Evolutionary conservation across 2,888 invertebrate genomes (phyloP).

Genomic region (Yponomeuta cagnagella): DNA sequence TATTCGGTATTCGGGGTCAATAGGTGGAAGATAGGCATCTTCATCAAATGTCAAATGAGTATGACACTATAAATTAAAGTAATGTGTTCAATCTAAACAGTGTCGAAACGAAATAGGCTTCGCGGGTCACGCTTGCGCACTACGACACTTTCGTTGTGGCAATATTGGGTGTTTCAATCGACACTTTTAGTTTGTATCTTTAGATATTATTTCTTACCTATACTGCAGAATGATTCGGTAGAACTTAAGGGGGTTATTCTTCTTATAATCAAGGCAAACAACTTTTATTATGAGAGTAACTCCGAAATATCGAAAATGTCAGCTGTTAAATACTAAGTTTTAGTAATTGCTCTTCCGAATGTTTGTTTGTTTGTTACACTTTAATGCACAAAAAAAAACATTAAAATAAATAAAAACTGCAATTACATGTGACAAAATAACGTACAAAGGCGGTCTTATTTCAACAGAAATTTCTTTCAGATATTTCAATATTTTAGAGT

Average conservation of each 20-base stretch:
- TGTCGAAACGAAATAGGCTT: conserved; percentile 34
- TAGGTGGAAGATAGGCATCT: conserved; percentile 45
- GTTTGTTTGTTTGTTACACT: too few relatives aligned
- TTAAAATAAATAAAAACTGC: too few relatives aligned
- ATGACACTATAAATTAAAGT: conserved; percentile 33
- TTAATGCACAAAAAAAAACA: too few relatives aligned
- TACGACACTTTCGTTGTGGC: not conserved
- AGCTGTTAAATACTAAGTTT: not conserved
- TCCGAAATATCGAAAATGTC: too few relatives aligned
- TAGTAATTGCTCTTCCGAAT: not conserved
- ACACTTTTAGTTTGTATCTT: not conserved
- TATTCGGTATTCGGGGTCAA: conserved; percentile 33
- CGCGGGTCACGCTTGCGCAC: conserved; percentile 20
- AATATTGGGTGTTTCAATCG: not conserved
- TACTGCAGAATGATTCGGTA: not conserved
- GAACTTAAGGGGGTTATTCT: too few relatives aligned
- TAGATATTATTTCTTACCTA: not conserved
- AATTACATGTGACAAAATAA: too few relatives aligned
- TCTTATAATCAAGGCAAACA: too few relatives aligned
- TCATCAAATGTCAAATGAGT: conserved; percentile 46
- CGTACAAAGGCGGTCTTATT: too few relatives aligned
- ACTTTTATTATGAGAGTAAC: too few relatives aligned
- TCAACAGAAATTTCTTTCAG: too few relatives aligned
- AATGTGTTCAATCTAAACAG: conserved; percentile 37
- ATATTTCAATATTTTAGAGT: too few relatives aligned